Conservation (phyloP, 2,113 vertebrate genomes). For the Ovibos moschatus region DNA sequence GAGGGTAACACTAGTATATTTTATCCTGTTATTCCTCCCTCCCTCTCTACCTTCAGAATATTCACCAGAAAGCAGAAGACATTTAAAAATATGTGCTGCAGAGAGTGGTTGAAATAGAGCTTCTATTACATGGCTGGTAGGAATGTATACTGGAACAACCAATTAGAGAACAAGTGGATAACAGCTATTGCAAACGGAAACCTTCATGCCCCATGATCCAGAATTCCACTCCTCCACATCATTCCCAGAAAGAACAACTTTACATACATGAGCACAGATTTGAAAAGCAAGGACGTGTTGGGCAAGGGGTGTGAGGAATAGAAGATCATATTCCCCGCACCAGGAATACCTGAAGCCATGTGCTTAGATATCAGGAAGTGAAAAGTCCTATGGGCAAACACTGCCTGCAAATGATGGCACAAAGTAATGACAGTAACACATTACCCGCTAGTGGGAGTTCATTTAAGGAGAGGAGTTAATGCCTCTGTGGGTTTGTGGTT, state of each 20-base stretch:
- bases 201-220: background rate
- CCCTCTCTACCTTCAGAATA: background rate
- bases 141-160: background rate
- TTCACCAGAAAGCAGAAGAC: background rate
- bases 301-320: background rate
- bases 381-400: background rate
- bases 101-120: background rate
- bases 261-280: background rate
- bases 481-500: background rate
- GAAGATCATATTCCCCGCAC: background rate
- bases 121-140: background rate
- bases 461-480: background rate
- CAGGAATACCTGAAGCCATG: background rate
- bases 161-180: background rate
- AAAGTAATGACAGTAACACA: background rate
- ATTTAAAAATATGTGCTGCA: background rate
- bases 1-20: background rate
- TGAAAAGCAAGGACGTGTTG: background rate
- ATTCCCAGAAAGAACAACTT: background rate
- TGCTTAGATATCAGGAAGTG: background rate
- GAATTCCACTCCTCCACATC: background rate
- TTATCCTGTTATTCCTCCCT: background rate
- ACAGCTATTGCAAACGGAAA: background rate
- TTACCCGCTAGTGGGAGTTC: background rate
- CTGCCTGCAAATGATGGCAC: background rate